These are phyloP conservation scores for Chiroxiphia lanceolata DNA, from an alignment of 2,797 vertebrate genomes.

Conservation along the genomic window DNA sequence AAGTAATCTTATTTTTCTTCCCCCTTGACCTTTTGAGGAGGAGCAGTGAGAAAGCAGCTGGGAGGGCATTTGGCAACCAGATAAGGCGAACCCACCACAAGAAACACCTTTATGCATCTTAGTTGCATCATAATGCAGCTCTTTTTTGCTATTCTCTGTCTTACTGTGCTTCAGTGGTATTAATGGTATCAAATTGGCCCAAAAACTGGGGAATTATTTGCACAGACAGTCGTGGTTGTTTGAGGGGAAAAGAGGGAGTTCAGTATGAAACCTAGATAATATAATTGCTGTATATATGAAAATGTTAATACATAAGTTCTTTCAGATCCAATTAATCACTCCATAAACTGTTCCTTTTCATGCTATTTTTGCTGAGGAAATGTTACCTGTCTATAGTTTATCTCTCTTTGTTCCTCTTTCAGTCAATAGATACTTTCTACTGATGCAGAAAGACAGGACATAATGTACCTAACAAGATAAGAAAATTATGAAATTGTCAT, in stretches of 20 bases:
- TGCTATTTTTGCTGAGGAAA: not conserved
- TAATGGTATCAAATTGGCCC: not conserved
- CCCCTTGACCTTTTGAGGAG: not conserved
- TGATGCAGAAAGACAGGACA: not conserved
- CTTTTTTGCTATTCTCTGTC: not conserved
- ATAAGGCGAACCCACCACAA: not conserved
- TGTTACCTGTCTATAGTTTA: not conserved
- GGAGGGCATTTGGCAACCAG: not conserved
- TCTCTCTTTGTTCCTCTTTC: not conserved
- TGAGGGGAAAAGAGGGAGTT: not conserved
- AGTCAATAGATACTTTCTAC: not conserved
- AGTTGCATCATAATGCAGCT: not conserved
- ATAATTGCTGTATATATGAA: not conserved
- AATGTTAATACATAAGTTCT: not conserved
- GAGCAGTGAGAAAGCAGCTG: not conserved
- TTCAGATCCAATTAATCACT: not conserved
- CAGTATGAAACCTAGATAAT: not conserved
- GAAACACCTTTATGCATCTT: not conserved
- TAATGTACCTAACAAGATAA: not conserved
- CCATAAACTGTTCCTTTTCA: not conserved
- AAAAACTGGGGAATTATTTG: not conserved
- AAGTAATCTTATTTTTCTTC: not conserved
- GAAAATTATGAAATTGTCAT: not conserved
- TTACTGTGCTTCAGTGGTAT: not conserved
- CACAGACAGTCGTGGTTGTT: not conserved